These are phyloP conservation scores for Ceratina australensis DNA, from an alignment of 1,140 invertebrate genomes.

Conservation along the genomic window DNA sequence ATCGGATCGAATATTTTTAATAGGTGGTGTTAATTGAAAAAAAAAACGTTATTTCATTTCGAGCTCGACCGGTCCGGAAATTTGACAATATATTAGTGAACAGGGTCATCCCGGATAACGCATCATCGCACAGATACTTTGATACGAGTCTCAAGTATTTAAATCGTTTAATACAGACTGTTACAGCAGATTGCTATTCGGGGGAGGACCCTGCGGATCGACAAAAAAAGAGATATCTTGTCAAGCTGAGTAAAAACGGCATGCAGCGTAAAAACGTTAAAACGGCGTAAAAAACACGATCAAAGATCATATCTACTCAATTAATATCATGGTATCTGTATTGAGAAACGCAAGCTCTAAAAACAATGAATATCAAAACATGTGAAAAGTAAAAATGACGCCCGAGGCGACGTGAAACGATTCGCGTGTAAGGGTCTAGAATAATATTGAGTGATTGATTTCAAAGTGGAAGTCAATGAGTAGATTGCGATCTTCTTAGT, in stretches of 20 bases:
- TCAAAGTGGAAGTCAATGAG: slow-evolving; percentile 52
- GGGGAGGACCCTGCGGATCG: slow-evolving; percentile 36
- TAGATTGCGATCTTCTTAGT: slow-evolving; percentile 41
- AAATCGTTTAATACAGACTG: neutral
- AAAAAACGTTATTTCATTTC: neutral
- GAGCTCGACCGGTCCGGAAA: slow-evolving; percentile 46
- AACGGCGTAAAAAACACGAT: slow-evolving; percentile 61
- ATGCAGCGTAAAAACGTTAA: slow-evolving; percentile 66
- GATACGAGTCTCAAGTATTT: neutral
- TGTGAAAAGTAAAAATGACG: slow-evolving; percentile 49
- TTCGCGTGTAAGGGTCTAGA: slow-evolving; percentile 50
- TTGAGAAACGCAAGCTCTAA: slow-evolving; percentile 55
- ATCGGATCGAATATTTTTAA: neutral
- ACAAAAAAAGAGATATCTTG: slow-evolving; percentile 45
- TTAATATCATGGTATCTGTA: slow-evolving; percentile 59
- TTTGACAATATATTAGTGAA: slow-evolving; percentile 16
- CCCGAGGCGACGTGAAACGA: slow-evolving; percentile 58
- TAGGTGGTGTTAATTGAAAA: no score
- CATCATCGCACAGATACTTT: neutral
- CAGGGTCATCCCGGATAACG: slow-evolving; percentile 54
- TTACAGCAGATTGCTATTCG: slow-evolving; percentile 35
- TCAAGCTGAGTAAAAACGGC: slow-evolving; percentile 62
- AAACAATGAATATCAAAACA: slow-evolving; percentile 56
- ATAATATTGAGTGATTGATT: slow-evolving; percentile 57
- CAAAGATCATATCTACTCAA: slow-evolving; percentile 62